Evolutionary conservation across 2,113 vertebrate genomes (phyloP), one percentile per base, ranked within the genome.

Genomic region (Leptobrachium leishanense): DNA sequence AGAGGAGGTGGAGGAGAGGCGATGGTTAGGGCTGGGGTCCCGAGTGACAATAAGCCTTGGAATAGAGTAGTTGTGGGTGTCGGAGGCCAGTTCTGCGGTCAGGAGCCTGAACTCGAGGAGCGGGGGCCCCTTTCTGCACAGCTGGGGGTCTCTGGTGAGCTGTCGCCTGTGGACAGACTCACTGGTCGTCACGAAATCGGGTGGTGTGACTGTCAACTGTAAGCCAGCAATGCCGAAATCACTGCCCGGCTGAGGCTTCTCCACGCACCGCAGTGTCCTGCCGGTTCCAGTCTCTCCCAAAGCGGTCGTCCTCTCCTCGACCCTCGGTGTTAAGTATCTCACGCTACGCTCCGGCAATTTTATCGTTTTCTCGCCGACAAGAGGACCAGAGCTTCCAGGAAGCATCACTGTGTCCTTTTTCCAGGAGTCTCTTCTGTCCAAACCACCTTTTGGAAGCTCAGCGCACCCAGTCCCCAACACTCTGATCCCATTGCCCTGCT

Each of bases 31-130:
- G n/a, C 88, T 90, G 1, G 89, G 82, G 67, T 93, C 92, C 68
- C 88, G 89, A 50, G 95, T 97, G 46, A 97, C 90, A 77, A 97
- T 94, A 12, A 97, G 93, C 79, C 88, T 92, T 9, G 95, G 95
- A 31, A 97, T 95, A 11, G 91, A 87, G 13, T 92, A 90, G 8
- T 82, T 78, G 75, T 55, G 65, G 43, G 46, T 50, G 15, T 80
- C 72, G 1, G 72, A 50, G 71, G 42, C 41, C 71, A 74, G 7
- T 12, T 68, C 50, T 2, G 55, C 44, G 10, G 71, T 20, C n/a
- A 63, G 62, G 0, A 64, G 59, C n/a, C 62, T 73, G 9, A 69
- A 69, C 67, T 69, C 67, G 6, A 69, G 42, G 12, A 72, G 46
- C 2, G 44, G 69, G 20, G 69, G 20, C 5, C 69, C n/a, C 7